phyloP scores from a whole-genome alignment of 2,888 invertebrate genomes.

The Carterocephalus palaemon region DNA sequence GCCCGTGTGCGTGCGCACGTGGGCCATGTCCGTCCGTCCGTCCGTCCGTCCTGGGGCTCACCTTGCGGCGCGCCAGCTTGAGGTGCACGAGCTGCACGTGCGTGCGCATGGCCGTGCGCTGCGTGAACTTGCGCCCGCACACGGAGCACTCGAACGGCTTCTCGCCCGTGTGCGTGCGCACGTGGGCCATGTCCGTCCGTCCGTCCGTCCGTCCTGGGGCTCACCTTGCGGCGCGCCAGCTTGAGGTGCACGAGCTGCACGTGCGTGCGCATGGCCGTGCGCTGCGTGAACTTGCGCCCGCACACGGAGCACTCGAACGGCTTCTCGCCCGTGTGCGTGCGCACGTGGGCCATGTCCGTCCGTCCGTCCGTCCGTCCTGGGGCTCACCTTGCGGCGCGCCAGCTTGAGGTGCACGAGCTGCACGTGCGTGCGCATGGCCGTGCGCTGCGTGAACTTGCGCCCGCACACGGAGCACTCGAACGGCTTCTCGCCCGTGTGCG shows the following conservation, averaged over 20 bases:
- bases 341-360: no score
- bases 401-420: slow-evolving; percentile 61
- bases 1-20: slow-evolving; percentile 65
- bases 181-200: no score
- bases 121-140: slow-evolving; percentile 60
- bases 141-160: slow-evolving; percentile 56
- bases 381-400: slow-evolving; percentile 40
- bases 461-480: slow-evolving; percentile 58
- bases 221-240: slow-evolving; percentile 43
- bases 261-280: slow-evolving; percentile 63
- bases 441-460: slow-evolving; percentile 55
- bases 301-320: slow-evolving; percentile 58
- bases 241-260: slow-evolving; percentile 62
- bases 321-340: slow-evolving; percentile 67
- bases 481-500: slow-evolving; percentile 68
- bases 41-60: slow-evolving; percentile 23
- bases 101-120: slow-evolving; percentile 60
- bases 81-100: slow-evolving; percentile 64
- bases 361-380: no score
- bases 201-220: background rate
- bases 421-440: slow-evolving; percentile 63
- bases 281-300: slow-evolving; percentile 57
- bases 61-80: slow-evolving; percentile 48
- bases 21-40: no score
- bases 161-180: slow-evolving; percentile 66